A percentile compares a stretch with the other conserved stretches of the same genome.
These are phyloP conservation scores for Spinibarbus caldwelli DNA, from an alignment of 2,797 vertebrate genomes.

Conservation along the genomic window DNA sequence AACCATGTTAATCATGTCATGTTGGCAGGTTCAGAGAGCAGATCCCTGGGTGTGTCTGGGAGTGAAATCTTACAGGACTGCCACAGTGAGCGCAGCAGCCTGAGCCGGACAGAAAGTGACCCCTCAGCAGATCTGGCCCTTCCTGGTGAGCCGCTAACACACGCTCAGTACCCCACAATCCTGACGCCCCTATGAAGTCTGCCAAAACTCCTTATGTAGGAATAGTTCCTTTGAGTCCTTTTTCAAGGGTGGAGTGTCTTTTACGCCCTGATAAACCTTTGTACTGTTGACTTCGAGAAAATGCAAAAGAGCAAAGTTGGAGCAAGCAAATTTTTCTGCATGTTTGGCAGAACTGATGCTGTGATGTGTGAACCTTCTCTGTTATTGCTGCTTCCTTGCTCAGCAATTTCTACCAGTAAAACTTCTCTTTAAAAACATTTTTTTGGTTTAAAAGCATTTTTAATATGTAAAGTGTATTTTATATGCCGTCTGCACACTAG, in stretches of 20 bases:
- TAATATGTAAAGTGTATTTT: background rate
- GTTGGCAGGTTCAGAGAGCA: slow-evolving; percentile 76
- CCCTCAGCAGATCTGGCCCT: slow-evolving; percentile 85
- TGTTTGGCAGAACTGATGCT: slow-evolving; percentile 57
- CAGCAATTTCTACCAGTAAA: background rate
- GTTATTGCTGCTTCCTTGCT: slow-evolving; percentile 12
- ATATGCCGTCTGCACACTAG: background rate
- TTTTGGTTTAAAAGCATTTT: background rate
- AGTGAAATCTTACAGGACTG: slow-evolving; percentile 89
- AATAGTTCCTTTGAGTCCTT: background rate
- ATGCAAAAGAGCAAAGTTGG: slow-evolving; percentile 35
- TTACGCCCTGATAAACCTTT: background rate
- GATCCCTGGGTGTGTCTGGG: slow-evolving; percentile 73
- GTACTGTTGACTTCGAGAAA: slow-evolving; percentile 33
- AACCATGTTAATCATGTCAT: background rate
- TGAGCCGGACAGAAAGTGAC: slow-evolving; percentile 80
- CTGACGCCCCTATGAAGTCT: background rate
- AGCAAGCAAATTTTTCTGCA: slow-evolving; percentile 30
- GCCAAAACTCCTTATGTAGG: background rate
- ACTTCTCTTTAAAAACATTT: too few species aligned
- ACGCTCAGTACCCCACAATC: background rate
- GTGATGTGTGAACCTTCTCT: slow-evolving; percentile 68
- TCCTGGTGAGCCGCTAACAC: slow-evolving; percentile 92
- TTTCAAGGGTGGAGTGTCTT: background rate
- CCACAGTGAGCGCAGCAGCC: slow-evolving; percentile 82